Conservation (phyloP, 1,140 invertebrate genomes). For the Schlechtendalia chinensis region DNA sequence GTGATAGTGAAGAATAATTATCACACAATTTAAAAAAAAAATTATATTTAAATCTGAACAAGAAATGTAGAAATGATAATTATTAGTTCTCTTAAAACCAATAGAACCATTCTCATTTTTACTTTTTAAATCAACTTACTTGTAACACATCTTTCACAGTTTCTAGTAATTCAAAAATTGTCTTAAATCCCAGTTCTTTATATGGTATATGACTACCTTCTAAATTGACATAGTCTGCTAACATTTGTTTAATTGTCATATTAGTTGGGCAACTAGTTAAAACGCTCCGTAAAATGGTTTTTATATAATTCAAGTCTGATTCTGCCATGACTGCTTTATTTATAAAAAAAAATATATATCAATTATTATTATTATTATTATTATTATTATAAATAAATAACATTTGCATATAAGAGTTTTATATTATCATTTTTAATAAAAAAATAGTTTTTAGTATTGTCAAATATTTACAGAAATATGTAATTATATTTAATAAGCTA, state of each 20-base stretch:
- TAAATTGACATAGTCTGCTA: background rate
- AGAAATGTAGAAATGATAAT: background rate
- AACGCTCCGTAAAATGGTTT: background rate
- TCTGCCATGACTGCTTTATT: background rate
- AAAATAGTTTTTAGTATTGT: too few species aligned
- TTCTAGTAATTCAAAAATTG: background rate
- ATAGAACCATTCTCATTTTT: too few species aligned
- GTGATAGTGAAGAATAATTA: too few species aligned
- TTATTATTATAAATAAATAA: background rate
- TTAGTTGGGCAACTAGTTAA: background rate
- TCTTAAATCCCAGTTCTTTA: background rate
- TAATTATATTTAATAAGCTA: too few species aligned
- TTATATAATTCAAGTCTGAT: slow-evolving; percentile 9
- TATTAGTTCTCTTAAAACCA: background rate
- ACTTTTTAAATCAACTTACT: background rate
- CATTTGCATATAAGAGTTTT: background rate
- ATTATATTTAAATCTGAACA: background rate
- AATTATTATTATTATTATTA: background rate
- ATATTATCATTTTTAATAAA: too few species aligned
- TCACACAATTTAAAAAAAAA: background rate
- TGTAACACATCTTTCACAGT: slow-evolving; percentile 27
- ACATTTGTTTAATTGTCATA: background rate
- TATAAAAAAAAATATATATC: background rate
- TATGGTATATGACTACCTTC: background rate
- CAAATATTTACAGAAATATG: too few species aligned